phyloP scores from a whole-genome alignment of 2,797 vertebrate species.

The Scarus forsteni region DNA sequence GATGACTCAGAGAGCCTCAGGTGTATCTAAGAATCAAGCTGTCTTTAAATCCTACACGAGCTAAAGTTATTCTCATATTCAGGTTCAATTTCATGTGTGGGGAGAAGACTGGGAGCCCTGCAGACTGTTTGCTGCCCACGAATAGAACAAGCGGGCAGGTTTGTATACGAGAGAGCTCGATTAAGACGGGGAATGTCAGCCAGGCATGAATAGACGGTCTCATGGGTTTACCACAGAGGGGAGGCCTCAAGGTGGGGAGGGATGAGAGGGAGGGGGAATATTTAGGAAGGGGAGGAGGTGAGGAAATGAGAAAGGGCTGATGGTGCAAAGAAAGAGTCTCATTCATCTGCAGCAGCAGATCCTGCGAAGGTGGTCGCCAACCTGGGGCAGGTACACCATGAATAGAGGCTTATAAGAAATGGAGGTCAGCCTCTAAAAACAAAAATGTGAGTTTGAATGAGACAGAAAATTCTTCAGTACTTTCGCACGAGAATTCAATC shows the following conservation, averaged over 20 bases:
- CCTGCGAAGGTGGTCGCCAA: conserved; percentile 65
- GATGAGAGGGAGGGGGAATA: conserved; percentile 45
- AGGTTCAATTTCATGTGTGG: not conserved
- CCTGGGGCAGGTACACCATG: conserved; percentile 69
- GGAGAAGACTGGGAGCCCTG: conserved; percentile 4
- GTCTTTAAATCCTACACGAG: not conserved
- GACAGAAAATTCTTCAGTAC: conserved; percentile 16
- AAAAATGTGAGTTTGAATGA: conserved; percentile 28
- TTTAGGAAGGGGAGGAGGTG: conserved; percentile 39
- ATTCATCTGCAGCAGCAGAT: conserved; percentile 78
- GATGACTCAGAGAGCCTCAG: not conserved
- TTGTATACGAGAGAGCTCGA: conserved; percentile 29
- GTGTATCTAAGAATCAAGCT: not conserved
- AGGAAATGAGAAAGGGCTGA: conserved; percentile 74
- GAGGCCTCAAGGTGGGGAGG: conserved; percentile 60
- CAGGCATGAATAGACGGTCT: conserved; percentile 81
- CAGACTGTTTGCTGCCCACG: conserved; percentile 25
- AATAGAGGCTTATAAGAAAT: conserved; percentile 76
- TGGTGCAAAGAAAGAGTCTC: conserved; percentile 77
- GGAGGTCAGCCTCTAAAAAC: conserved; percentile 49
- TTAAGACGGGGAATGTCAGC: conserved; percentile 70
- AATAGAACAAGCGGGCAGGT: conserved; percentile 24
- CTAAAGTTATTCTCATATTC: conserved; percentile 5
- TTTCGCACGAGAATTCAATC: not conserved
- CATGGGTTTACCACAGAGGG: conserved; percentile 60